Evolutionary conservation across 2,797 vertebrate species (phyloP).

Genomic region (Lutjanus argentimaculatus): DNA sequence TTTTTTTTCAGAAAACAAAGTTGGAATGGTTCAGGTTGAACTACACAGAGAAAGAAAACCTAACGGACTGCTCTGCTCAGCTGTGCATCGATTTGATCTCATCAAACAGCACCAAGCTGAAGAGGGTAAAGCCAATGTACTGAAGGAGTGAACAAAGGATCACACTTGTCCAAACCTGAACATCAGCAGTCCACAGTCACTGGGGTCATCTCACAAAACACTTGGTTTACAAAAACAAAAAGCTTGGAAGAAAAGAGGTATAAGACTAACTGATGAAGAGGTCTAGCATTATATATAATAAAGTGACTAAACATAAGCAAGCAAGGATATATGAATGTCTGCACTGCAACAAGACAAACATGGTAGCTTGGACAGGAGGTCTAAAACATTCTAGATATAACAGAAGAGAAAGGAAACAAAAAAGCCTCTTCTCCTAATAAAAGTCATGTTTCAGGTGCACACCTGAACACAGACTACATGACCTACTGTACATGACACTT

Average conservation of each 20-base stretch:
- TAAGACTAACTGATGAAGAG: slow-evolving; percentile 81
- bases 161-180: slow-evolving; percentile 69
- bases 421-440: slow-evolving; percentile 89
- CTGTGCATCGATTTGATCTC: slow-evolving; percentile 72
- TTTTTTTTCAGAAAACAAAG: slow-evolving; percentile 81
- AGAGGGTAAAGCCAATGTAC: slow-evolving; percentile 80
- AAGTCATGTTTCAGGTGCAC: slow-evolving; percentile 78
- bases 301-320: slow-evolving; percentile 96
- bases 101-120: slow-evolving; percentile 88
- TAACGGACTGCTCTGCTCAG: slow-evolving; percentile 79
- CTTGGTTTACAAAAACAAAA: slow-evolving; percentile 80
- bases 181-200: slow-evolving; percentile 85
- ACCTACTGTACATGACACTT: slow-evolving; percentile 77
- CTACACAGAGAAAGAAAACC: slow-evolving; percentile 53
- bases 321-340: slow-evolving; percentile 87
- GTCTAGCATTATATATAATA: slow-evolving; percentile 87
- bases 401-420: slow-evolving; percentile 66
- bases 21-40: slow-evolving; percentile 90
- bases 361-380: slow-evolving; percentile 76
- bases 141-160: slow-evolving; percentile 66
- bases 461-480: slow-evolving; percentile 72
- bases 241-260: slow-evolving; percentile 88
- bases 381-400: slow-evolving; percentile 70
- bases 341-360: slow-evolving; percentile 82
- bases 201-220: slow-evolving; percentile 82